Percentiles rank a stretch among this genome's conserved stretches.
phyloP scores from a whole-genome alignment of 2,888 invertebrate species.

The Dicroscelio sp. region DNA sequence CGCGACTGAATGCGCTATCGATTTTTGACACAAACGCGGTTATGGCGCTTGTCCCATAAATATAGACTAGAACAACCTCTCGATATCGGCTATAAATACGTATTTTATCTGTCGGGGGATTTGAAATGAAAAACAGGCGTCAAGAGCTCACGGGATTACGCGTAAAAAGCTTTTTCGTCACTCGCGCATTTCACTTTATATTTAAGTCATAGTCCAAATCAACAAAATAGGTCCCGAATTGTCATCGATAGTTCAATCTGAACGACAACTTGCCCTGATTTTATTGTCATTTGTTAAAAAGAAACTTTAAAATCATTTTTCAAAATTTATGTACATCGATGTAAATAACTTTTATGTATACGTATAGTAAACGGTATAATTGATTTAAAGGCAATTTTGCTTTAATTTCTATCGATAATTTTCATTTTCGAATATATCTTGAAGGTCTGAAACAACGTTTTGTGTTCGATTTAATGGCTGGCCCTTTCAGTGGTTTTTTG shows the following conservation, averaged over 20 bases:
- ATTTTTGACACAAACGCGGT: conserved; percentile 86
- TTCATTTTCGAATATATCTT: too few species aligned
- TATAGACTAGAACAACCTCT: conserved; percentile 85
- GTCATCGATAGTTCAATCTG: neutral
- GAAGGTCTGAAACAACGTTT: conserved; percentile 62
- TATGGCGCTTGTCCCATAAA: conserved; percentile 87
- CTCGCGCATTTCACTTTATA: conserved; percentile 57
- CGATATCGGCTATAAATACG: conserved; percentile 89
- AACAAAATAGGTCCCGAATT: conserved; percentile 33
- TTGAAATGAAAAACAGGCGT: conserved; percentile 90
- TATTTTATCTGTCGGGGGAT: conserved; percentile 89
- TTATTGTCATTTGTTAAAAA: too few species aligned
- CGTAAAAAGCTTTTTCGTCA: conserved; percentile 86
- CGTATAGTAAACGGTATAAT: neutral
- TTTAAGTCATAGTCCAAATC: conserved; percentile 57
- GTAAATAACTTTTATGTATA: too few species aligned
- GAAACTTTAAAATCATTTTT: too few species aligned
- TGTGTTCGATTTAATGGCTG: conserved; percentile 61
- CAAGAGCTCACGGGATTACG: conserved; percentile 90
- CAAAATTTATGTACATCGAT: neutral
- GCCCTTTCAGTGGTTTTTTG: conserved; percentile 37
- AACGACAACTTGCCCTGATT: neutral
- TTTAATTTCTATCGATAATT: too few species aligned
- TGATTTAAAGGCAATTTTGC: neutral
- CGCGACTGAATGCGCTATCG: conserved; percentile 87